Base-by-base conservation (phyloP, 1,140 invertebrate species). In the Rhagoletis zephyria region DNA sequence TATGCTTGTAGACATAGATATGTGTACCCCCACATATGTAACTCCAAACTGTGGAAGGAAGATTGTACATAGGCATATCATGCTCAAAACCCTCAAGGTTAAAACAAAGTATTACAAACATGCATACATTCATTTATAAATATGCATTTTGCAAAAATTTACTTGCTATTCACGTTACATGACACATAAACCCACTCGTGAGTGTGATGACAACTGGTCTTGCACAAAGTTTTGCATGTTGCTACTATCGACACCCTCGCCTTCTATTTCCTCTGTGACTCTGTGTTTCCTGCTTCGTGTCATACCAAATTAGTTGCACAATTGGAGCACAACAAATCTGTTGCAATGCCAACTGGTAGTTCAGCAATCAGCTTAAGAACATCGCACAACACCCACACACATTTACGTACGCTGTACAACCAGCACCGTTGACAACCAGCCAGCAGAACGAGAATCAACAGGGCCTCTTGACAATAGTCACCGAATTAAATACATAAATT, bases 251-350 rank as follows among this genome's bases (percentile, higher is more conserved):
- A 30, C 30, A 30, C 30, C 30, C 30, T 30, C 30, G 30, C 30
- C 30, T 30, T 30, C 30, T 30, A 30, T 30, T 30, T 30, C 30
- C 30, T 30, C 30, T 56, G 51, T 10, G 51, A 30, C 48, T 56
- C 7, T 30, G 30, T 30, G 30, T 30, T 30, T 30, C 30, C 30
- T 30, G 30, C 30, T 30, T 30, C 48, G 48, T 56, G 74, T 81
- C 74, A 56, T 30, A 81, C 40, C 74, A 81, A 59, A 81, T 81
- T 81, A 81, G 74, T 81, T 81, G 48, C 74, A 81, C 74, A 81
- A 81, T 51, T 81, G 74, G 74, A 81, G 74, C 74, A 81, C 1
- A 81, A 9, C n/a, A 63, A 63, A 63, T 63, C n/a, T 63, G 19
- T 56, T 56, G n/a, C 74, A 19, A 42, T 42, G 14, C 9, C n/a